These are phyloP conservation scores for Streptopelia turtur DNA, from an alignment of 2,797 vertebrate genomes.

Conservation along the genomic window DNA sequence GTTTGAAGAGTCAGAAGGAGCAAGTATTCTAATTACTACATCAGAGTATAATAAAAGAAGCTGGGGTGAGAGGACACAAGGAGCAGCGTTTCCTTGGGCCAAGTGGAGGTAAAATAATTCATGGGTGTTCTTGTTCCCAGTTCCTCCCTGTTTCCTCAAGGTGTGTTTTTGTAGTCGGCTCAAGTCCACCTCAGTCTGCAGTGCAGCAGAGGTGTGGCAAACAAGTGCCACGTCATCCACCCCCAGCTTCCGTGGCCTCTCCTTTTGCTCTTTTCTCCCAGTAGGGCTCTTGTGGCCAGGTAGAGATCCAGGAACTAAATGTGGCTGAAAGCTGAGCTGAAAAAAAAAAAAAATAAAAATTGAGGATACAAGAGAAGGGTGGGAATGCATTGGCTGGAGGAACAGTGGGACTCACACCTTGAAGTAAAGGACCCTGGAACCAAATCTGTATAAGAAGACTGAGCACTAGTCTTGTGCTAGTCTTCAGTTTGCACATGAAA, in stretches of 20 bases:
- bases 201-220: neutral
- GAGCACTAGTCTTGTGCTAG: neutral
- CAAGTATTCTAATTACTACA: neutral
- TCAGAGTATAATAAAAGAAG: neutral
- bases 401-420: neutral
- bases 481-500: conserved; percentile 19
- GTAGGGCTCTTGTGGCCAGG: neutral
- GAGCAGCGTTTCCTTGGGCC: neutral
- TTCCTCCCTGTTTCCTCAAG: neutral
- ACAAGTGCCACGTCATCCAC: conserved; percentile 31
- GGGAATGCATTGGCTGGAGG: neutral
- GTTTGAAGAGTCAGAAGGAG: neutral
- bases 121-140: neutral
- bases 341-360: neutral
- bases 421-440: neutral
- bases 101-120: neutral
- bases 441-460: neutral
- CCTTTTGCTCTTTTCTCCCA: conserved; percentile 45
- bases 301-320: conserved; percentile 14
- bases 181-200: conserved; percentile 7
- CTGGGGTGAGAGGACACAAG: neutral
- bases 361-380: neutral
- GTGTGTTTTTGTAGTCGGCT: neutral
- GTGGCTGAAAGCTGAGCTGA: neutral
- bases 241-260: conserved; percentile 29